Base-by-base conservation (phyloP, 1,140 invertebrate species). In the Tetranychus urticae region DNA sequence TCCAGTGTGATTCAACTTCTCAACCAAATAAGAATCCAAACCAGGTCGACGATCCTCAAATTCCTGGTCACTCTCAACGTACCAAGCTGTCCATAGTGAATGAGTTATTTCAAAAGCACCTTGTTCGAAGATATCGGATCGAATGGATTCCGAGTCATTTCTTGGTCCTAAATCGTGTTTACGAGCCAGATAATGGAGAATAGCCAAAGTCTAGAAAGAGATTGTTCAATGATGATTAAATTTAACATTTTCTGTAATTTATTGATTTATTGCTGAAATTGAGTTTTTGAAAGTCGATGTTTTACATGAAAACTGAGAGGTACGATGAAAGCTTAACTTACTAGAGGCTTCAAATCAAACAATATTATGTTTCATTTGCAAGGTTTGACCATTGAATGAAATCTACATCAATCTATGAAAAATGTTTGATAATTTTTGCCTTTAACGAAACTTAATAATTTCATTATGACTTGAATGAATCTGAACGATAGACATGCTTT, bases 101-200 rank as follows among this genome's bases (percentile, higher is more conserved):
- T 8, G 7, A 52, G 23, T 12, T 23, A 33, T 52, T 6, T 52
- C 50, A 12, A 52, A n/a, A n/a, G 23, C 31, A 23, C n/a, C 50
- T 33, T 73, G 72, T 56, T 75, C 71, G 47, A 73, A 66, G 60
- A 77, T 65, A 63, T 77, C 75, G 46, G 72, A 70, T 7, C 71
- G 62, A 2, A 69, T 68, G 56, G 68, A 66, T 59, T 77, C 76
- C 50, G 71, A 69, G 55, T 70, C 70, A n/a, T 69, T 71, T 36
- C 69, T 68, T 14, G 75, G 76, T 64, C 50, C 60, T 13, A 68
- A 56, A 37, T 61, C 60, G 50, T 65, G 57, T 45, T 66, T 67
- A 34, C 76, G 63, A 5, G 71, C 77, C 58, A 79, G 68, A 66
- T 78, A 73, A 12, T 73, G 69, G n/a, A 77, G 58, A 62, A 79